These are phyloP conservation scores for Dioctria rufipes DNA, from an alignment of 2,888 invertebrate genomes.

Conservation along the genomic window DNA sequence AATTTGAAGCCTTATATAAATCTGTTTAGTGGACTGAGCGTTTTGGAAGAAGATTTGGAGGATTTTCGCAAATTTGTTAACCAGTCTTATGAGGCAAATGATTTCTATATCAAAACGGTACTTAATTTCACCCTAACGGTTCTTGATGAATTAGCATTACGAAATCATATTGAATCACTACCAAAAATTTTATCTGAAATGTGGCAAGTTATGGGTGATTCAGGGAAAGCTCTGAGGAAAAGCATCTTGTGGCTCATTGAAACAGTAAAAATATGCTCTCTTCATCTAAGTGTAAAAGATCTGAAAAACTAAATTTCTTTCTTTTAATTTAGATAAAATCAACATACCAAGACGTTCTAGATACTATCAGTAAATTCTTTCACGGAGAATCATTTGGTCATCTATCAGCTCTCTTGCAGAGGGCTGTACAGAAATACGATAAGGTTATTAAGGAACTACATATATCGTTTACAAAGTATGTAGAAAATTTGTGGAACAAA, in stretches of 20 bases:
- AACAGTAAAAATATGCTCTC: constrained; percentile 69
- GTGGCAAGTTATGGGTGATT: constrained; percentile 90
- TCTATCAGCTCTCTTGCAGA: constrained; percentile 79
- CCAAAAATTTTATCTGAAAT: constrained; percentile 87
- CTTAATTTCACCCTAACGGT: constrained; percentile 80
- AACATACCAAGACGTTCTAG: constrained; percentile 80
- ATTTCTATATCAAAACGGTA: constrained; percentile 87
- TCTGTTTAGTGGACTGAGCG: constrained; percentile 73
- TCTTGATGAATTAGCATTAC: constrained; percentile 83
- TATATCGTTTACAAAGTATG: constrained; percentile 77
- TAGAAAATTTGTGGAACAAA: constrained; percentile 83
- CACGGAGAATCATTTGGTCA: constrained; percentile 84
- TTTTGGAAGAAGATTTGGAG: constrained; percentile 75
- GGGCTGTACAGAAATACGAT: constrained; percentile 83
- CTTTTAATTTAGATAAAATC: constrained; percentile 74
- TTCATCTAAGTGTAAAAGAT: too few relatives aligned
- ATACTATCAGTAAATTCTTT: constrained; percentile 79
- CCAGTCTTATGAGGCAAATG: constrained; percentile 84
- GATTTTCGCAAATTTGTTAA: constrained; percentile 81
- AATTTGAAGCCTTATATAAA: background rate
- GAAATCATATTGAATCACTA: constrained; percentile 83
- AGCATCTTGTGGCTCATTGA: constrained; percentile 83
- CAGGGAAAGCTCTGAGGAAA: constrained; percentile 83
- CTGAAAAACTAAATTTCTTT: background rate
- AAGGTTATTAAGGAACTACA: constrained; percentile 85